These are phyloP conservation scores for Panzeria rudis DNA, from an alignment of 2,888 invertebrate genomes.

Conservation along the genomic window DNA sequence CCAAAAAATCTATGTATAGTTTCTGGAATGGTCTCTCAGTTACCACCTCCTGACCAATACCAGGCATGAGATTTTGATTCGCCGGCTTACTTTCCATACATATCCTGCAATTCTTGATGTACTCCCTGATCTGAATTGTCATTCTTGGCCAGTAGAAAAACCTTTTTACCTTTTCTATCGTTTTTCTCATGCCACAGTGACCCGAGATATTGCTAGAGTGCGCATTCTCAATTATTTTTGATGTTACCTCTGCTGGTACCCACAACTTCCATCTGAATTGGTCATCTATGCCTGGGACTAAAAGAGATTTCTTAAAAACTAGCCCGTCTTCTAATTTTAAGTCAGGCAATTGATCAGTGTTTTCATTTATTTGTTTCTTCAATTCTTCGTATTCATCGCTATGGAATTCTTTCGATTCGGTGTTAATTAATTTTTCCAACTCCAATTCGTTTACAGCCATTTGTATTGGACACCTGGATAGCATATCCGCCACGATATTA, in stretches of 20 bases:
- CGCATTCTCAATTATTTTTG: conserved; percentile 14
- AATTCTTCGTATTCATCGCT: conserved; percentile 31
- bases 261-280: conserved; percentile 35
- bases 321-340: conserved; percentile 7
- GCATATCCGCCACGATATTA: conserved; percentile 58
- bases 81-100: conserved; percentile 31
- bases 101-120: neutral
- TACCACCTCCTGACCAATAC: conserved; percentile 7
- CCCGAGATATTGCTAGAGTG: neutral
- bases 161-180: conserved; percentile 1
- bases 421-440: neutral
- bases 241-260: conserved; percentile 6
- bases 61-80: conserved; percentile 12
- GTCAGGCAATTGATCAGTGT: conserved; percentile 13
- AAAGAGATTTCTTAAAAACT: conserved; percentile 19
- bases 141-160: conserved; percentile 42
- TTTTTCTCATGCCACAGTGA: conserved; percentile 33
- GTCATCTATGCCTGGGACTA: neutral
- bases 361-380: neutral
- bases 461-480: neutral
- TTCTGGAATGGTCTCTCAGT: conserved; percentile 32
- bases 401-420: conserved; percentile 33
- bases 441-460: neutral
- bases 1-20: conserved; percentile 52
- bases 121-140: conserved; percentile 1